These are phyloP conservation scores for Elymnias hypermnestra DNA, from an alignment of 1,140 invertebrate genomes.

Conservation along the genomic window DNA sequence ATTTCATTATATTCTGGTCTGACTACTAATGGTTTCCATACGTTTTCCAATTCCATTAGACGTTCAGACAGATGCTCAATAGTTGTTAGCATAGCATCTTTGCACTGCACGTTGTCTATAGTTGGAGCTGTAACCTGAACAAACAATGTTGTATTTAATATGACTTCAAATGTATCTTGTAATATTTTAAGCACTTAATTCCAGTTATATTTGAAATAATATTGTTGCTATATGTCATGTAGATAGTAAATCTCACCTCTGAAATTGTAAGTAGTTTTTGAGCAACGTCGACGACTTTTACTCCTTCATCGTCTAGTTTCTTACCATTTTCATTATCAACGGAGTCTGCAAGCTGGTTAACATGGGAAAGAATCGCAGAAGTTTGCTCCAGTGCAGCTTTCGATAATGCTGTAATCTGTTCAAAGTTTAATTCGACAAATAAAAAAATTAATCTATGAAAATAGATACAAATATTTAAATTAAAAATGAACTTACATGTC, in stretches of 20 bases:
- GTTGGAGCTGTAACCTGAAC: slow-evolving; percentile 23
- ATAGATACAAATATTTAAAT: not conserved
- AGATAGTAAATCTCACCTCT: too few relatives aligned
- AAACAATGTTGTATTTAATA: too few relatives aligned
- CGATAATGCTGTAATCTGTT: slow-evolving; percentile 29
- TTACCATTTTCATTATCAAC: slow-evolving; percentile 22
- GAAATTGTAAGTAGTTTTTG: slow-evolving; percentile 27
- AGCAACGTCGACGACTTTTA: slow-evolving; percentile 29
- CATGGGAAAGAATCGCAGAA: slow-evolving; percentile 25
- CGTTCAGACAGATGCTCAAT: slow-evolving; percentile 14
- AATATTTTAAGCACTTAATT: too few relatives aligned
- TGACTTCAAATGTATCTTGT: too few relatives aligned
- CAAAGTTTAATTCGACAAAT: not conserved
- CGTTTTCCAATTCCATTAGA: slow-evolving; percentile 5
- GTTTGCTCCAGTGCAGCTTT: slow-evolving; percentile 26
- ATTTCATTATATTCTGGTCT: slow-evolving; percentile 1
- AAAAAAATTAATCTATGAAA: not conserved
- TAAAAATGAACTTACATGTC: slow-evolving; percentile 20
- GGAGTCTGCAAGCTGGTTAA: slow-evolving; percentile 26
- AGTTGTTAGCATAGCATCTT: slow-evolving; percentile 14
- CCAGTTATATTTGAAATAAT: too few relatives aligned
- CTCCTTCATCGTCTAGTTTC: slow-evolving; percentile 23
- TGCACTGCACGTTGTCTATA: slow-evolving; percentile 20
- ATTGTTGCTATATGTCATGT: too few relatives aligned
- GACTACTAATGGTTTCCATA: slow-evolving; percentile 9